A percentile compares a stretch with the other conserved stretches of the same genome.
phyloP scores from a whole-genome alignment of 2,888 invertebrate genomes.

The Tetranychus truncatus region DNA sequence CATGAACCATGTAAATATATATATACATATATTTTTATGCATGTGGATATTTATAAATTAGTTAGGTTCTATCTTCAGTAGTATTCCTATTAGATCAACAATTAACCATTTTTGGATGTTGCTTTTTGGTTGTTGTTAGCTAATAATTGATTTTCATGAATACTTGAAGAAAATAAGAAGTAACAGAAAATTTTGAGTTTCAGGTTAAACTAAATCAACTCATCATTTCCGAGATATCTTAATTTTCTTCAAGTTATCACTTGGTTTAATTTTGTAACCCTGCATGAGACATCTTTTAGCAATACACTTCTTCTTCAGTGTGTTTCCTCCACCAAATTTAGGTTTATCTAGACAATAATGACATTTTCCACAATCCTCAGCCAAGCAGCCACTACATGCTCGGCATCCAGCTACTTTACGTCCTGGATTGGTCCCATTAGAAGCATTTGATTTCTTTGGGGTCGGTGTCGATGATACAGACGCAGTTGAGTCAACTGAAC shows the following conservation, averaged over 20 bases:
- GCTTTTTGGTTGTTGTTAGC: too few species aligned
- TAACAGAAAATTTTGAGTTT: not conserved
- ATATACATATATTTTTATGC: too few species aligned
- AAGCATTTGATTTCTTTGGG: not conserved
- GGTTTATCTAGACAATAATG: slow-evolving; percentile 21
- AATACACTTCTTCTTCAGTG: slow-evolving; percentile 13
- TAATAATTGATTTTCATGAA: not conserved
- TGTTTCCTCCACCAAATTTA: slow-evolving; percentile 19
- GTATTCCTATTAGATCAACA: too few species aligned
- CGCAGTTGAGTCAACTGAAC: not conserved
- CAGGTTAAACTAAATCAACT: not conserved
- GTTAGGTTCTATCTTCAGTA: too few species aligned
- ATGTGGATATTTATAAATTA: too few species aligned
- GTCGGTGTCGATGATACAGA: not conserved
- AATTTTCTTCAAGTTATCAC: slow-evolving; percentile 5
- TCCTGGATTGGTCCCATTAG: slow-evolving; percentile 11
- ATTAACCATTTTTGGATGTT: too few species aligned
- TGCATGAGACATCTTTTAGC: slow-evolving; percentile 2
- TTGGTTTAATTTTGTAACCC: not conserved
- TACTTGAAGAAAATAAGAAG: not conserved
- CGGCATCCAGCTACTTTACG: slow-evolving; percentile 15
- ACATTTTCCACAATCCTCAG: slow-evolving; percentile 20
- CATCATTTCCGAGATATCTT: not conserved
- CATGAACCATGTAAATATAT: too few species aligned
- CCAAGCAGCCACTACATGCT: slow-evolving; percentile 18